phyloP scores from a whole-genome alignment of 2,113 vertebrate genomes.

The Psilopogon haemacephalus region DNA sequence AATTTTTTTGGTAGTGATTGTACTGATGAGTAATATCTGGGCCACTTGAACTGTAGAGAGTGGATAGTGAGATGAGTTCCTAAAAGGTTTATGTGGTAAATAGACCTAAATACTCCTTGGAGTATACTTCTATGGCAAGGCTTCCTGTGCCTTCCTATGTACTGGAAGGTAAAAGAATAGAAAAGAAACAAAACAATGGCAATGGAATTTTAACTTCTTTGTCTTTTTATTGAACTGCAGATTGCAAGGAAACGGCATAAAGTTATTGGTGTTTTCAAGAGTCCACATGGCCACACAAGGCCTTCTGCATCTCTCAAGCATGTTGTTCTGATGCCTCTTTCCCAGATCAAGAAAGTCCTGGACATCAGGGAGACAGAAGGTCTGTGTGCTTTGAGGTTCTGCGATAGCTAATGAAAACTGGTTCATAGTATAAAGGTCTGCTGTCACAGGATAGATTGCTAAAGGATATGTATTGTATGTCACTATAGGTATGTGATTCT shows the following conservation, averaged over 20 bases:
- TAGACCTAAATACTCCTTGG: not conserved
- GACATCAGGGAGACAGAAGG: slow-evolving; percentile 96
- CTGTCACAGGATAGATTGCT: not conserved
- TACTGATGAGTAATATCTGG: not conserved
- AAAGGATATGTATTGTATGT: not conserved
- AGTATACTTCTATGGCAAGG: not conserved
- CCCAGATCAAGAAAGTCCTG: slow-evolving; percentile 94
- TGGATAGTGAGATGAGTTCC: not conserved
- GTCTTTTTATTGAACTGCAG: slow-evolving; percentile 62
- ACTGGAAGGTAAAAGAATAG: not conserved
- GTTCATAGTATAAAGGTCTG: not conserved
- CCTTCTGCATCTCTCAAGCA: slow-evolving; percentile 93
- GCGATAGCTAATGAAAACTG: not conserved
- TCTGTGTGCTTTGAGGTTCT: slow-evolving; percentile 60
- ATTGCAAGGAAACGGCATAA: slow-evolving; percentile 96
- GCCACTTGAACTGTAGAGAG: not conserved
- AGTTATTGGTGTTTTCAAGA: slow-evolving; percentile 93
- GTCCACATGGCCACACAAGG: slow-evolving; percentile 88
- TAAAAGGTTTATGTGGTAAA: not conserved
- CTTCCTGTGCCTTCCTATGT: not conserved
- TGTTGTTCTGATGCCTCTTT: slow-evolving; percentile 94
- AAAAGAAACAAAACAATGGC: not conserved
- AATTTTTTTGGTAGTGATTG: not conserved
- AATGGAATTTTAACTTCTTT: not conserved
- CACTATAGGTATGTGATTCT: not conserved